Evolutionary conservation across 1,140 invertebrate species (phyloP), one percentile per base, ranked within the genome.

Genomic region (Panulirus ornatus): DNA sequence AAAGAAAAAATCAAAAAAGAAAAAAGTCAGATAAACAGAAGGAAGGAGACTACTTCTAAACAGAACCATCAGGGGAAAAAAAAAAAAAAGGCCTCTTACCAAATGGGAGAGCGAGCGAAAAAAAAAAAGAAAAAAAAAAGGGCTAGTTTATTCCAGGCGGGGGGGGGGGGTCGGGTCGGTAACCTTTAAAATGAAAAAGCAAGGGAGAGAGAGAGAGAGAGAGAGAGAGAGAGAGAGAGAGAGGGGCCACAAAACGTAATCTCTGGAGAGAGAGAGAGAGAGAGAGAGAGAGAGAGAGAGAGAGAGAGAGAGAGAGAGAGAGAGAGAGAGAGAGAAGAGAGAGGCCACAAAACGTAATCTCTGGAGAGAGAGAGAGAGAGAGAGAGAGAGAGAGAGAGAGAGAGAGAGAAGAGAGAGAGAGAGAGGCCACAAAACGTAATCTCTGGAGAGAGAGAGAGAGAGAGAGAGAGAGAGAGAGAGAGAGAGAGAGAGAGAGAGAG

Each of bases 401-500:
- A 70, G 66, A 70, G 66, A 22, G n/a, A 27, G 3, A 22, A 66
- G 36, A n/a, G 36, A 1, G 36, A 70, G 1, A 27, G 3, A 30
- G 36, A 70, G n/a, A 70, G 51, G 22, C 51, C 27, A 58, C 11
- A 70, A 34, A 9, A 3, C 27, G 66, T 11, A 19, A 27, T 19
- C 27, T 11, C 11, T 27, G n/a, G 36, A 70, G 16, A 70, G n/a
- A 30, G 14, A 8, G 9, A 27, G 9, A 73, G 34, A 73, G 70
- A 36, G 70, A 36, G 27, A 34, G 34, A 73, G 34, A 73, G 70
- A 73, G 34, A 73, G 70, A 70, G 66, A 70, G 66, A 70, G 66
- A 70, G 66, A 70, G 66, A 70, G 16, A 27, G n/a, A 70, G 66
- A 70, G 66, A 70, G 66, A 27, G n/a, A 27, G n/a, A 27, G 66